A percentile compares a stretch with the other conserved stretches of the same genome.
Evolutionary conservation across 2,797 vertebrate species (phyloP).

Genomic region (Syngnathus acus): DNA sequence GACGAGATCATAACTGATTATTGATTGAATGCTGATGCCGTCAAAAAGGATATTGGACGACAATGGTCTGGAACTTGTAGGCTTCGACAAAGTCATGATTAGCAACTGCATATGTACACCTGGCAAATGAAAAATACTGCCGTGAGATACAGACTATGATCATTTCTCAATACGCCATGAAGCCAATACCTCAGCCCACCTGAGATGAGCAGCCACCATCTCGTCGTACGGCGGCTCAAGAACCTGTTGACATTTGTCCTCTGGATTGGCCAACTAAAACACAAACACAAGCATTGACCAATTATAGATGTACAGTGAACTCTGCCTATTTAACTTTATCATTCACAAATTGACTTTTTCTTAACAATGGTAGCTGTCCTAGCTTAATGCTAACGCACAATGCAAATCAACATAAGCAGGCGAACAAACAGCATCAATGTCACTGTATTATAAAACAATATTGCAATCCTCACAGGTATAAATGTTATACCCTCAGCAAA

Average conservation of each 20-base stretch:
- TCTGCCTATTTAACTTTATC: too few relatives aligned
- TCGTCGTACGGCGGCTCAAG: conserved; percentile 92
- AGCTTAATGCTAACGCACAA: too few relatives aligned
- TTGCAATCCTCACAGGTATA: too few relatives aligned
- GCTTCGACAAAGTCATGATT: conserved; percentile 96
- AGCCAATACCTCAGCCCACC: conserved; percentile 58
- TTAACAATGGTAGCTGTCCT: too few relatives aligned
- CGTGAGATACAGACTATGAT: not conserved
- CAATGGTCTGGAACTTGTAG: conserved; percentile 92
- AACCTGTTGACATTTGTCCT: conserved; percentile 87
- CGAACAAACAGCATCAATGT: too few relatives aligned
- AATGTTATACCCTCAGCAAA: too few relatives aligned
- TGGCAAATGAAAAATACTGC: conserved; percentile 34
- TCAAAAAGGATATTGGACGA: conserved; percentile 93
- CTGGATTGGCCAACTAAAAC: conserved; percentile 50
- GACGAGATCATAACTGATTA: not conserved
- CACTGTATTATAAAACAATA: too few relatives aligned
- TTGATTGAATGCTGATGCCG: not conserved
- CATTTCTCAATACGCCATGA: not conserved
- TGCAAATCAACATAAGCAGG: too few relatives aligned
- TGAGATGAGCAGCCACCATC: conserved; percentile 94
- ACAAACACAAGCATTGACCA: not conserved
- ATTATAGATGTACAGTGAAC: not conserved
- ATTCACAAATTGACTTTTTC: too few relatives aligned
- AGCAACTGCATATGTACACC: conserved; percentile 85